Evolutionary conservation across 1,140 invertebrate genomes (phyloP), one percentile per base, ranked within the genome.

Genomic region (Xylocopa sonorina): DNA sequence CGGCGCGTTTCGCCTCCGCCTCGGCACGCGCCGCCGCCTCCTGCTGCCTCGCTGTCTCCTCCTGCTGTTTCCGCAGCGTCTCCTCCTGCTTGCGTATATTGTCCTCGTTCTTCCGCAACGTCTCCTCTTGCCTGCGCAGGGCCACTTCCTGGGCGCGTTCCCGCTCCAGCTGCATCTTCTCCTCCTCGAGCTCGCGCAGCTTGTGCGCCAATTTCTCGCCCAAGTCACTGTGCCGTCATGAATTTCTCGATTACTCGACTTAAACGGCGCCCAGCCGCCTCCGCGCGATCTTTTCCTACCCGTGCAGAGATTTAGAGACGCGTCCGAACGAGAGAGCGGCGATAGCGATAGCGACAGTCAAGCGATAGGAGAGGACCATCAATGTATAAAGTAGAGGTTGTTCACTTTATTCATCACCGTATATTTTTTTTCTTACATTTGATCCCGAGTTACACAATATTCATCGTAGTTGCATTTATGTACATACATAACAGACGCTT

Each of bases 161-260:
- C 69, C 93, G 92, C 77, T 94, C 93, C 72, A 93, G 78, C 32
- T 92, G 90, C 88, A 92, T 92, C 76, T 94, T 94, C 75, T 95
- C 94, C 83, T 94, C 92, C 80, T 94, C 94, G 18, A 94, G 90
- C 74, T 94, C 92, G 27, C 92, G 89, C 38, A 94, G 84, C 76
- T 94, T 94, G 83, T 94, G 93, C 38, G 94, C 93, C 50, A 94
- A 87, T 86, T 93, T 94, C 80, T 94, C 93, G n/a, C 93, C 92
- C 29, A 93, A 90, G 83, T 92, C 90, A 75, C 92, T 92, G 82
- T 80, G 29, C 41, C 38, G 55, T 82, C 24, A 75, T 51, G 34
- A 67, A 76, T 80, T 29, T 78, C 67, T 60, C 41, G 32, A 48
- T 78, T 78, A 78, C 55, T 78, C 55, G 46, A 78, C 16, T 43